phyloP scores from a whole-genome alignment of 2,888 invertebrate species.

The Pterobdella sp. region DNA sequence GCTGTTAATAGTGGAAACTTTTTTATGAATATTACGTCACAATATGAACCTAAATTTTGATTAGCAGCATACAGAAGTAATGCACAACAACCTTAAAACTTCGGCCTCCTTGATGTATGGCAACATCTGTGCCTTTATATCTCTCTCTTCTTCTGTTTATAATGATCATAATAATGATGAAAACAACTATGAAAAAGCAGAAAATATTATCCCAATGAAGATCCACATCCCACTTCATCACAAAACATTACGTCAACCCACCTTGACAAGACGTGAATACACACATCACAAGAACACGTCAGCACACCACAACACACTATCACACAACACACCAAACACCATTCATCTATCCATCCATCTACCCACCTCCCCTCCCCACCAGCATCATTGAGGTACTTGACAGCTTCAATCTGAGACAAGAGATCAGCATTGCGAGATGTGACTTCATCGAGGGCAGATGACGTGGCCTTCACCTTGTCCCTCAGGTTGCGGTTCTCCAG shows the following conservation, averaged over 20 bases:
- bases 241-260: neutral
- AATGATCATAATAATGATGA: neutral
- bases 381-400: slow-evolving; percentile 44
- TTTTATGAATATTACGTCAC: no score
- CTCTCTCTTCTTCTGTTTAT: neutral
- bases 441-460: slow-evolving; percentile 80
- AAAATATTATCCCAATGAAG: neutral
- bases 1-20: neutral
- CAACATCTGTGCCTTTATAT: neutral
- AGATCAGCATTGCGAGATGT: slow-evolving; percentile 74
- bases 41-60: no score
- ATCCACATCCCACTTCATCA: neutral
- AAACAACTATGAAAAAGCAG: neutral
- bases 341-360: neutral
- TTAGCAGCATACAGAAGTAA: no score
- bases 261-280: neutral
- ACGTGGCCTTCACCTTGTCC: slow-evolving; percentile 82
- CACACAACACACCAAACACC: neutral
- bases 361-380: neutral
- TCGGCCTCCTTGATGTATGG: slow-evolving; percentile 13
- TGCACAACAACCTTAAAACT: neutral
- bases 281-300: neutral
- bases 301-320: neutral
- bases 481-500: slow-evolving; percentile 78
- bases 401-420: slow-evolving; percentile 68